Evolutionary conservation across 2,113 vertebrate species (phyloP).

Genomic region (Bombycilla garrulus): DNA sequence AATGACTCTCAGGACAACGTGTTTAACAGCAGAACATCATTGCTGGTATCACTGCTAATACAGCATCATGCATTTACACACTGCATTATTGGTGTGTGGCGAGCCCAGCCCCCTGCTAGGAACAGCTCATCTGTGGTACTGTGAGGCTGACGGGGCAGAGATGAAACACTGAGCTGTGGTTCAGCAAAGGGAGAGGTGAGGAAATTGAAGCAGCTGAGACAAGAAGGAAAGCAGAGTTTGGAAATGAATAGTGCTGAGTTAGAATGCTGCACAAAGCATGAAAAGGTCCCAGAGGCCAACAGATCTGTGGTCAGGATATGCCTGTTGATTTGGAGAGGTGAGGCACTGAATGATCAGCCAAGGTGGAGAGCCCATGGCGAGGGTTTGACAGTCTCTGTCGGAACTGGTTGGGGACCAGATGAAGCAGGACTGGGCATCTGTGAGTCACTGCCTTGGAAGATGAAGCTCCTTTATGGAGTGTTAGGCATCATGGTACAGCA

Average conservation of each 20-base stretch:
- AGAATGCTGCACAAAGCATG: not conserved
- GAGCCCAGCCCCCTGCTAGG: not conserved
- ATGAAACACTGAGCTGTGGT: not conserved
- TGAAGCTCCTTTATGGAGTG: not conserved
- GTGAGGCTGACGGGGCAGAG: not conserved
- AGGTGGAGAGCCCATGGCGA: not conserved
- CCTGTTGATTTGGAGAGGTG: not conserved
- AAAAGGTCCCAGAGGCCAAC: not conserved
- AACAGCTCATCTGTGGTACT: not conserved
- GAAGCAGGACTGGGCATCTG: not conserved
- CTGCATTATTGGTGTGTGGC: not conserved
- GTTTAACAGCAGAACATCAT: slow-evolving; percentile 1
- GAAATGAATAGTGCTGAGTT: not conserved
- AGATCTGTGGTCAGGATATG: not conserved
- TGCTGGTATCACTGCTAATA: slow-evolving; percentile 3
- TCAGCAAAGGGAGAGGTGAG: not conserved
- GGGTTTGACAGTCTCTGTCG: not conserved
- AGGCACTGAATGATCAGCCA: not conserved
- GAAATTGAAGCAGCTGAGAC: not conserved
- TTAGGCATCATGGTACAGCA: not conserved
- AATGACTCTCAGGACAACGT: not conserved
- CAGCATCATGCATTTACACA: not conserved
- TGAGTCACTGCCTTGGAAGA: not conserved
- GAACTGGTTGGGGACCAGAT: not conserved
- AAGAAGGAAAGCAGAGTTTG: not conserved